A percentile compares a stretch with the other conserved stretches of the same genome.
Conservation (phyloP, 2,113 vertebrate genomes). For the Callorhinus ursinus region DNA sequence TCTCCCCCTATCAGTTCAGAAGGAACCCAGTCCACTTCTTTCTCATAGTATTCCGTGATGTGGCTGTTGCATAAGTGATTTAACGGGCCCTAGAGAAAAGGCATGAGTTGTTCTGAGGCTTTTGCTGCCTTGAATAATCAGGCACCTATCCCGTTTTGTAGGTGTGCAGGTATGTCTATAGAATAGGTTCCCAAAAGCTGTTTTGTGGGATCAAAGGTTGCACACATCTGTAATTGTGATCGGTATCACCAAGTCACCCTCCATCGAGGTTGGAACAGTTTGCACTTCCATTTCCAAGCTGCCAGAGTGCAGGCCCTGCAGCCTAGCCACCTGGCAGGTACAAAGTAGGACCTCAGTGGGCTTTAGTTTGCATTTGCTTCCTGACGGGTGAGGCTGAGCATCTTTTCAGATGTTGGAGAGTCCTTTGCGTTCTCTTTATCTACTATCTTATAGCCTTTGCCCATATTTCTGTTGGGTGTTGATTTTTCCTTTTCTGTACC, state of each 20-base stretch:
- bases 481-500: not conserved
- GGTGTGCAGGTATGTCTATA: not conserved
- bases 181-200: not conserved
- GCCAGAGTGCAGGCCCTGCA: accelerated
- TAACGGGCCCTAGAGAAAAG: not conserved
- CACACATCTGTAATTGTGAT: not conserved
- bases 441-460: not conserved
- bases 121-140: not conserved
- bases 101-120: not conserved
- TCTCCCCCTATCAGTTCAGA: not conserved
- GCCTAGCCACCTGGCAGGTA: not conserved
- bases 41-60: not conserved
- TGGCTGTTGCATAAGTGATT: not conserved
- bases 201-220: not conserved
- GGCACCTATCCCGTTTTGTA: not conserved
- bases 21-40: not conserved
- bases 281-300: not conserved
- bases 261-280: not conserved
- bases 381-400: not conserved
- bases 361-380: not conserved
- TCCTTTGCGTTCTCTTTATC: not conserved
- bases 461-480: not conserved
- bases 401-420: not conserved
- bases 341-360: not conserved
- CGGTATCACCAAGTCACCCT: not conserved